Base-by-base conservation (phyloP, 1,140 invertebrate genomes). In the Araneus ventricosus region DNA sequence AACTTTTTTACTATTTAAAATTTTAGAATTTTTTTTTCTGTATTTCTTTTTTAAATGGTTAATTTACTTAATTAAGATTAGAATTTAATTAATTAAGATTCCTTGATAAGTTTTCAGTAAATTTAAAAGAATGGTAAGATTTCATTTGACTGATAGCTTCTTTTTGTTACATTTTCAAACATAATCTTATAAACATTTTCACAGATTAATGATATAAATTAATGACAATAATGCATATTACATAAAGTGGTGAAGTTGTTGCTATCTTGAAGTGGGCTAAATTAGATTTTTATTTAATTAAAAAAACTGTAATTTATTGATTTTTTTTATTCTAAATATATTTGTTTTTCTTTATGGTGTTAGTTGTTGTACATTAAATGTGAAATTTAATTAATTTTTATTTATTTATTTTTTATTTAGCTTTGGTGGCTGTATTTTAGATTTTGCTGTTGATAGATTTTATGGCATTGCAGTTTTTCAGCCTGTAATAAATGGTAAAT, bases 401-500 rank as follows among this genome's bases (percentile, higher is more conserved):
- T 37, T 84, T 84, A 10, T 63, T 94, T 22, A 34, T 79, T 75
- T 75, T 61, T 94, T 39, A 14, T 79, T 34, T 52, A 95, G 92
- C 59, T 80, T 94, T 59, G 94, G 94, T 27, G 95, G 95, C 37
- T 88, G 94, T 75, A 94, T 95, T 41, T 93, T 96, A 75, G 95
- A 96, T 93, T 94, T 94, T 82, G 95, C 95, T 10, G 94, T 96
- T 0, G 67, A 94, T 20, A 94, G 93, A 61, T 96, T 95, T 93
- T 93, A 94, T 37, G 95, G 95, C 22, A 95, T 96, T 93, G 95
- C 96, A n/a, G 94, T 95, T 37, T 96, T 96, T 94, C 96, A 96
- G 90, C 96, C 95, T 20, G 95, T 96, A 27, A 95, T 96, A 22
- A 96, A 96, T 94, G 96, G 95, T 95, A 92, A 39, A 93, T 70